Evolutionary conservation across 2,797 vertebrate species (phyloP).

Genomic region (Eurystomus glaucurus): DNA sequence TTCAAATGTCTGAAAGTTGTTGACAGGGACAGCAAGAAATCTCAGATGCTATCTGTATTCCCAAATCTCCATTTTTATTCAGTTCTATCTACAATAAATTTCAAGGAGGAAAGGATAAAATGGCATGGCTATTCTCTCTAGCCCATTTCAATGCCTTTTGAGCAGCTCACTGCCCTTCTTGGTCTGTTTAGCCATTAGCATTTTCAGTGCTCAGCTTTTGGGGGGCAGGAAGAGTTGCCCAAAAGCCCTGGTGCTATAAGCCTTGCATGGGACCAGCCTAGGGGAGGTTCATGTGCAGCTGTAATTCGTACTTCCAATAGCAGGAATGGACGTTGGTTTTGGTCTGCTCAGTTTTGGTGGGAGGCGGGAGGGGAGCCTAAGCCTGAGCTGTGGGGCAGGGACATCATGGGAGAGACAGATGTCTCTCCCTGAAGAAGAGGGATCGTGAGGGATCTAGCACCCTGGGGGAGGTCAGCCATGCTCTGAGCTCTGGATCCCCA

Average conservation of each 20-base stretch:
- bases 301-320: background rate
- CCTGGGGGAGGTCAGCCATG: background rate
- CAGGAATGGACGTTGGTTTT: background rate
- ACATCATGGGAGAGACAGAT: background rate
- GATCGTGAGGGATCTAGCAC: background rate
- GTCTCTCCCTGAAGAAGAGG: background rate
- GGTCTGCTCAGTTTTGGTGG: background rate
- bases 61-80: conserved; percentile 12
- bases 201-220: background rate
- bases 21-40: conserved; percentile 47
- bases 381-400: background rate
- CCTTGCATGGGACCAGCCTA: background rate
- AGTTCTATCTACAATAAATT: conserved; percentile 30
- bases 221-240: background rate
- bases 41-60: conserved; percentile 50
- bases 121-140: background rate
- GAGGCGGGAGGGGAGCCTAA: background rate
- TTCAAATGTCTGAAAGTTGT: conserved; percentile 47
- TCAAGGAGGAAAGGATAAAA: background rate
- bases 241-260: background rate
- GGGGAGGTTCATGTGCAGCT: background rate
- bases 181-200: background rate
- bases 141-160: background rate
- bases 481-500: rapidly evolving
- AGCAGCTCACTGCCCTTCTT: background rate